phyloP scores from a whole-genome alignment of 2,113 vertebrate species.

The Melanerpes formicivorus region DNA sequence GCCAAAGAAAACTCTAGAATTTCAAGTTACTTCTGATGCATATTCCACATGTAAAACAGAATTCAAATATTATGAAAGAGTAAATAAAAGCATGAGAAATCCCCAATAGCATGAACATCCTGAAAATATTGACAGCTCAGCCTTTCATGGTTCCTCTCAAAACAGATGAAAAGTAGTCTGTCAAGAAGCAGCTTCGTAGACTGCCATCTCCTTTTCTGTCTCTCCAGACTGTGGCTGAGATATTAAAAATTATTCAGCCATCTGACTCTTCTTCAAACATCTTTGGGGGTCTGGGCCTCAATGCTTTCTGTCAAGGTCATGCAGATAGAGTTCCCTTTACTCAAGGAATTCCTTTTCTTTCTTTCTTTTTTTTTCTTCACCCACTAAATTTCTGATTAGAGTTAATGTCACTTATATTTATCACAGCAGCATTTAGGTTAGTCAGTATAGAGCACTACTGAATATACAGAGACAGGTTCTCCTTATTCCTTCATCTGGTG shows the following conservation, averaged over 20 bases:
- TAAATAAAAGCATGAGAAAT: not conserved
- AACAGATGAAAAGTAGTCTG: not conserved
- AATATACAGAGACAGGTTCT: not conserved
- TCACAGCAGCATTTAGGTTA: not conserved
- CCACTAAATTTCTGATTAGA: not conserved
- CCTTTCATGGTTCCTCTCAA: not conserved
- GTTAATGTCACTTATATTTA: not conserved
- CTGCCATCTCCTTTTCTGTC: not conserved
- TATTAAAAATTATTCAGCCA: not conserved
- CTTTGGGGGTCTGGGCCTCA: not conserved
- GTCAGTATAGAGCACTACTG: not conserved
- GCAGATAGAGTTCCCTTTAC: not conserved
- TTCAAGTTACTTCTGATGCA: not conserved
- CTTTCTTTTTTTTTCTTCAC: not conserved
- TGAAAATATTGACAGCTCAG: not conserved
- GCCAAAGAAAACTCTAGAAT: not conserved
- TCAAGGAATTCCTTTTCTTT: not conserved
- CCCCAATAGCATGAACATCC: not conserved
- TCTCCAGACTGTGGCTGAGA: not conserved
- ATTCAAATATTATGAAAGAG: not conserved
- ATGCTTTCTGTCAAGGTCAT: not conserved
- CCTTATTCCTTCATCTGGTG: not conserved
- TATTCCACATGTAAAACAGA: not conserved
- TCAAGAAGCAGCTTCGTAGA: not conserved
- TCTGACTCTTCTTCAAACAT: not conserved